Evolutionary conservation across 2,797 vertebrate species (phyloP).

Genomic region (Phrynocephalus vlangalii): DNA sequence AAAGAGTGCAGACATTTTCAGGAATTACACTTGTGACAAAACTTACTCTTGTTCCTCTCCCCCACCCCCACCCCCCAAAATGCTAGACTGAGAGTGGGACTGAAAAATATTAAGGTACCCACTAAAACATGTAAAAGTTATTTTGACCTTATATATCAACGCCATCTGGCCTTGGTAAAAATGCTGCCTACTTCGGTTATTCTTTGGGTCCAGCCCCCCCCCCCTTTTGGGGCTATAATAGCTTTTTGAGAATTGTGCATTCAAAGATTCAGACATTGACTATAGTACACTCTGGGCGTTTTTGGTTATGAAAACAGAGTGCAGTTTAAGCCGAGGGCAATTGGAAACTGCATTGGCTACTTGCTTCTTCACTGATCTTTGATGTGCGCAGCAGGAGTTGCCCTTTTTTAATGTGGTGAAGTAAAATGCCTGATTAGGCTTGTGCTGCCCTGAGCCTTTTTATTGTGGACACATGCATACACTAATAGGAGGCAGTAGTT

Average conservation of each 20-base stretch:
- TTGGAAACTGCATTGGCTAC: not conserved
- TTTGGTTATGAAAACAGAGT: constrained; percentile 2
- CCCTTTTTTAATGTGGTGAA: fast-evolving
- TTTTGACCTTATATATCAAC: not conserved
- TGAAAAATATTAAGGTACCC: not conserved
- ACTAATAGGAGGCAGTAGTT: not conserved
- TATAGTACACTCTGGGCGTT: no score
- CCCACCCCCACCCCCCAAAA: no score
- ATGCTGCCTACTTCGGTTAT: not conserved
- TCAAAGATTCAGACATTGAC: no score
- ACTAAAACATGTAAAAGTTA: not conserved
- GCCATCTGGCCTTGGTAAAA: not conserved
- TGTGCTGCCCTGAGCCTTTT: not conserved
- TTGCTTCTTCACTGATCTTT: not conserved
- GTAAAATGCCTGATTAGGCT: not conserved
- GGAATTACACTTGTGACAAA: not conserved
- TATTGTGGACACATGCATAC: not conserved
- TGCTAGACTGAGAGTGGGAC: not conserved
- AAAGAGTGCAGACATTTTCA: not conserved
- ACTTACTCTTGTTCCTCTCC: not conserved
- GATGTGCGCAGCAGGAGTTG: not conserved
- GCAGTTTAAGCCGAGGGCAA: not conserved
- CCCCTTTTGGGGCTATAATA: fast-evolving
- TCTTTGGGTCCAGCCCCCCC: not conserved
- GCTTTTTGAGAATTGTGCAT: not conserved